Evolutionary conservation across 1,140 invertebrate genomes (phyloP), one percentile per base, ranked within the genome.

Genomic region (Thalassaphorura encarpata): DNA sequence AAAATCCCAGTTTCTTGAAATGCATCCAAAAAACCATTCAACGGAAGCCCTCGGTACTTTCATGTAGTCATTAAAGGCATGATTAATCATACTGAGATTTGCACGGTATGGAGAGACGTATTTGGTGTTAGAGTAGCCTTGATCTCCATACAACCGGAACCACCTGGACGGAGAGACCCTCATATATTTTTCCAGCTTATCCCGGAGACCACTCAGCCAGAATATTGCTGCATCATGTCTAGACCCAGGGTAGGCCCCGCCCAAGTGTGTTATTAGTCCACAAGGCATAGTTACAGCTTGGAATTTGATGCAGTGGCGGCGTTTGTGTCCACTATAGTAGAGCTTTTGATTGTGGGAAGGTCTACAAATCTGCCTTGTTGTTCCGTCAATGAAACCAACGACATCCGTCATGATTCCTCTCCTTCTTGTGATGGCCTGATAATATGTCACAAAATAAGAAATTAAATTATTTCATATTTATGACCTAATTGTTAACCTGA

Each of bases 331-430:
- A 24, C 53, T 55, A 29, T 55, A 55, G 21, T 52, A 16, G 11
- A 18, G 13, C 4, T 24, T 5, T 55, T 55, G 53, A 27, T 55
- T 47, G 33, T 28, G n/a, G 8, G 28, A 52, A 11, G 53, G 53
- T 5, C 47, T 8, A 27, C 53, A 55, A 19, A 55, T 55, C 18
- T 46, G 53, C 16, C 47, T 6, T 4, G 16, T 8, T 26, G 53
- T 55, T n/a, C 53, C 53, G 24, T 55, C 53, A 50, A 55, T 55
- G 29, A 55, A 55, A 23, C 53, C 43, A 3, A 55, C 53, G 28
- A 55, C 21, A 52, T 55, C n/a, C 11, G 21, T 6, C n/a, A 31
- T 8, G 43, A 55, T 23, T 45, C 53, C 16, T 33, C 13, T 26
- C 5, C 11, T 11, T 36, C 33, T 36, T 11, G 8, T 36, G 33